phyloP scores from a whole-genome alignment of 2,797 vertebrate genomes.

The Spinus olivaceus region DNA sequence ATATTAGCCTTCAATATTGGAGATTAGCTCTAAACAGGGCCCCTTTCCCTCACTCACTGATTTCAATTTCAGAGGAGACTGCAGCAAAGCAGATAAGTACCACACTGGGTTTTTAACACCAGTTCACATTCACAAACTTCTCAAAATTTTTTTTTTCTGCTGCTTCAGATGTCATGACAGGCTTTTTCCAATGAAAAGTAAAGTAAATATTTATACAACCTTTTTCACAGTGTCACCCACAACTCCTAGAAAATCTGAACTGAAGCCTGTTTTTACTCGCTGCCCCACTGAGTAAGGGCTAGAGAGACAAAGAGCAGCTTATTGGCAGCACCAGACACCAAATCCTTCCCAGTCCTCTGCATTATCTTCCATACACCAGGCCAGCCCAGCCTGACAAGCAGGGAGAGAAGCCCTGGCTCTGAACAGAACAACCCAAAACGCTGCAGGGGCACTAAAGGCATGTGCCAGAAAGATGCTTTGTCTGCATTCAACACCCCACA shows the following conservation, averaged over 20 bases:
- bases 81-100: not conserved
- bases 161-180: not conserved
- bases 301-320: not conserved
- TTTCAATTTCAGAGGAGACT: not conserved
- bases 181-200: not conserved
- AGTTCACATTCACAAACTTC: not conserved
- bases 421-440: not conserved
- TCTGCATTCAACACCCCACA: not conserved
- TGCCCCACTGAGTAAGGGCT: not conserved
- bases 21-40: not conserved
- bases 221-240: not conserved
- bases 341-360: not conserved
- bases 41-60: not conserved
- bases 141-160: not conserved
- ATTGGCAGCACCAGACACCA: not conserved
- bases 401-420: not conserved
- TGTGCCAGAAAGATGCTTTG: not conserved
- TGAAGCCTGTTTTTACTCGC: not conserved
- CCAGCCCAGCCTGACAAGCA: not conserved
- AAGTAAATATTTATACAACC: not conserved
- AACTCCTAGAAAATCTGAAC: not conserved
- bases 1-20: not conserved
- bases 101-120: not conserved
- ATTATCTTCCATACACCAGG: rapidly evolving
- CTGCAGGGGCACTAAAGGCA: not conserved